Evolutionary conservation across 2,113 vertebrate species (phyloP).

Genomic region (Penelope pileata): DNA sequence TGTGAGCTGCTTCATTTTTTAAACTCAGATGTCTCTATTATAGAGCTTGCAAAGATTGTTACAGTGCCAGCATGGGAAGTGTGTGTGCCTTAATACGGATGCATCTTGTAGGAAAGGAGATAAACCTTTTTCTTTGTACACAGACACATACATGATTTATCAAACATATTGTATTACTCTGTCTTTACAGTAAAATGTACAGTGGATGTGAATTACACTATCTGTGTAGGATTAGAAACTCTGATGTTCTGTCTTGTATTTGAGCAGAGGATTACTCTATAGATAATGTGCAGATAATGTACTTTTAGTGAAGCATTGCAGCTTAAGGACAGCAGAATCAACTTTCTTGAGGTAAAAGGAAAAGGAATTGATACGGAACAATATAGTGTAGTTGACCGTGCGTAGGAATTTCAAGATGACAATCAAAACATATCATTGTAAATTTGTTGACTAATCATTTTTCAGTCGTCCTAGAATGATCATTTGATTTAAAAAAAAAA

Average conservation of each 20-base stretch:
- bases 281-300: constrained; percentile 20
- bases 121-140: constrained; percentile 6
- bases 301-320: not conserved
- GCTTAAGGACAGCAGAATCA: constrained; percentile 43
- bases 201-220: not conserved
- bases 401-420: not conserved
- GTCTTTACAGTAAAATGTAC: not conserved
- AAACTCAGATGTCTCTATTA: constrained; percentile 53
- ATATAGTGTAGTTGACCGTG: not conserved
- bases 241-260: constrained; percentile 32
- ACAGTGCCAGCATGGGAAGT: not conserved
- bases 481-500: not conserved
- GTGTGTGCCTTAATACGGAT: not conserved
- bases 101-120: constrained; percentile 36
- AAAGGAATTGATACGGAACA: not conserved
- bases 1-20: constrained; percentile 52
- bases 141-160: not conserved
- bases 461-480: constrained; percentile 1
- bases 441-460: constrained; percentile 29
- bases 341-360: constrained; percentile 16
- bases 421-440: not conserved
- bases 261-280: constrained; percentile 26
- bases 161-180: constrained; percentile 15
- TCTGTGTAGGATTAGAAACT: constrained; percentile 50
- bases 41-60: constrained; percentile 43